Conservation (phyloP, 2,797 vertebrate species). For the Peromyscus nudipes region DNA sequence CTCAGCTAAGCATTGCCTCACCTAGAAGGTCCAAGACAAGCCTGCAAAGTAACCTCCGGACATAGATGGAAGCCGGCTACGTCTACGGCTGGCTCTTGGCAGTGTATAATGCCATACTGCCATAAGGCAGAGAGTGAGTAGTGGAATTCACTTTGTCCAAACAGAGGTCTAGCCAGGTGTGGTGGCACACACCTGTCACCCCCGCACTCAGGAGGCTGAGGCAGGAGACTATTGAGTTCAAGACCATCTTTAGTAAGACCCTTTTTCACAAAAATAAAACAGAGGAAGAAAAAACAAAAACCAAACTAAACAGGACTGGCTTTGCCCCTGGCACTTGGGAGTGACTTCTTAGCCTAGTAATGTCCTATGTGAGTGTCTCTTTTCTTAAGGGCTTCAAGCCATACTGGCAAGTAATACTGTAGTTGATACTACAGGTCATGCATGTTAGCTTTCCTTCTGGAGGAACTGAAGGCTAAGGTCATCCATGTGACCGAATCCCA, state of each 20-base stretch:
- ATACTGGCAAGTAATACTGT: neutral
- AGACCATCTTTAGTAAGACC: neutral
- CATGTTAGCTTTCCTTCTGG: neutral
- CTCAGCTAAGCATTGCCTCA: neutral
- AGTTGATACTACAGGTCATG: neutral
- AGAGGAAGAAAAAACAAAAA: neutral
- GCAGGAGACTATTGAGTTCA: neutral
- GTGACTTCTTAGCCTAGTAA: neutral
- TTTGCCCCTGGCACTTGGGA: neutral
- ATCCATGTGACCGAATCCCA: neutral
- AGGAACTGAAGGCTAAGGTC: neutral
- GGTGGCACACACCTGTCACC: neutral
- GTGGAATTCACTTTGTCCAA: neutral
- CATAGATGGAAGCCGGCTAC: neutral
- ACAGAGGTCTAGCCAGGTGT: neutral
- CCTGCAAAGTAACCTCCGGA: neutral
- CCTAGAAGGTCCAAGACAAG: neutral
- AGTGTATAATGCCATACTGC: neutral
- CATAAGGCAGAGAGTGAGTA: neutral
- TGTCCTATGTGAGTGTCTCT: neutral
- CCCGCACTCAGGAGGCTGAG: neutral
- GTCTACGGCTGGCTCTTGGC: neutral
- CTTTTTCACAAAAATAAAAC: neutral
- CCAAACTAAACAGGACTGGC: neutral
- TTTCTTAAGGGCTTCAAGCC: neutral